Base-by-base conservation (phyloP, 2,888 invertebrate genomes). In the Drosophila kuntzei region DNA sequence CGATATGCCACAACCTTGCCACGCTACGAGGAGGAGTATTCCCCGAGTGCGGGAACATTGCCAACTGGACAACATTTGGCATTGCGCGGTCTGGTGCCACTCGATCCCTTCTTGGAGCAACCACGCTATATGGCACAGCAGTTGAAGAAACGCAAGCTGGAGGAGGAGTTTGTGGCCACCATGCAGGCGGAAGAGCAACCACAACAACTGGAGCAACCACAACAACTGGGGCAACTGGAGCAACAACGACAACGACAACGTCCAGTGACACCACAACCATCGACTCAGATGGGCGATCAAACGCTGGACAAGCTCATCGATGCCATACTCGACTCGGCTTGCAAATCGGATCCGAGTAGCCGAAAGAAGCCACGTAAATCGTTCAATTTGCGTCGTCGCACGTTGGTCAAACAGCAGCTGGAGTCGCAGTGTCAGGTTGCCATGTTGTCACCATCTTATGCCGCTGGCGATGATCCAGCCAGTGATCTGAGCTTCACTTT, bases 401-500 rank as follows among this genome's bases (percentile, higher is more conserved):
- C 91, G 0, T 49, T 91, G 29, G 63, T 91, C 39, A 90, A 89
- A 53, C 90, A 90, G 69, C 70, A 85, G 20, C 37, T 90, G 51
- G 89, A 87, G 55, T 80, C 87, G 54, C 80, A 82, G 49, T 39
- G 76, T 43, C 57, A 58, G 16, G 43, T 20, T 2, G 44, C 44
- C 22, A 80, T 87, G 11, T 57, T 92, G 8, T 91, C 91, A 29
- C 91, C 92, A 1, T 92, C 92, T 1, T 92, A 92, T 77, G 77
- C 92, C 0, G 81, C 92, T 1, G 92, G 90, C 14, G 92, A 92
- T 67, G 92, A 92, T 88, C 92, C 92, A 0, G 92, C 92, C 6
- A 91, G 90, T 65, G 92, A 92, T 78, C 72, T 92, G 25, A 92
- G 89, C 80, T 91, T 92, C 62, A 70, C 84, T 1, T 57, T 80